These are phyloP conservation scores for Potorous gilbertii DNA, from an alignment of 2,797 vertebrate species.

Conservation along the genomic window DNA sequence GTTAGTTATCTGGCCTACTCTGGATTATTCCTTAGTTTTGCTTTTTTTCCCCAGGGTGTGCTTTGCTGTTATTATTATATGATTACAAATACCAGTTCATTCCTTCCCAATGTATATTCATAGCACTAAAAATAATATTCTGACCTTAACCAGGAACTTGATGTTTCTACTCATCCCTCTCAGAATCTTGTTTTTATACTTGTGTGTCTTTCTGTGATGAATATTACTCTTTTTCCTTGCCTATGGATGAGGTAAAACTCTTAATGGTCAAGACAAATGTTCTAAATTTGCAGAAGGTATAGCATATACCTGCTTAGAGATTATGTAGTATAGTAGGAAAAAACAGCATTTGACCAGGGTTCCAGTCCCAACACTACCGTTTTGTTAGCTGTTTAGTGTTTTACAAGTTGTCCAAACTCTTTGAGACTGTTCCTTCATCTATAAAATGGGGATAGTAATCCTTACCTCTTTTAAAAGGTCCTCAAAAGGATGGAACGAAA, in stretches of 20 bases:
- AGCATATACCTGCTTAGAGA: too few species aligned
- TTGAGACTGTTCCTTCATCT: neutral
- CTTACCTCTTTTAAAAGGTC: neutral
- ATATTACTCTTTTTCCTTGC: neutral
- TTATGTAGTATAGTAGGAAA: fast-evolving
- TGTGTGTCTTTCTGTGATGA: neutral
- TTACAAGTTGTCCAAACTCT: neutral
- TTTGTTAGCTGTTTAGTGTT: neutral
- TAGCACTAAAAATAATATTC: conserved; percentile 66
- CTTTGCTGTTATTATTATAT: conserved; percentile 68
- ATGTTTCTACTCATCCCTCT: conserved; percentile 24
- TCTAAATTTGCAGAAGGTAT: neutral
- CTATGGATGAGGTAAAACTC: neutral
- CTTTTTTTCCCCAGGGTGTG: neutral
- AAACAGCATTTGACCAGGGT: neutral
- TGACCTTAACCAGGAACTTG: conserved; percentile 32
- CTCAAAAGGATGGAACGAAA: neutral
- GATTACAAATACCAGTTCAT: conserved; percentile 50
- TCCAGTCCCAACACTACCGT: neutral
- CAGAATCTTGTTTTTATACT: conserved; percentile 27
- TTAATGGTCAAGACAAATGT: neutral
- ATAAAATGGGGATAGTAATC: neutral
- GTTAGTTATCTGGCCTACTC: conserved; percentile 30
- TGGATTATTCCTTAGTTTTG: conserved; percentile 32
- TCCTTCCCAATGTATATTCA: conserved; percentile 41